These are phyloP conservation scores for Trypoxylon attenuatum DNA, from an alignment of 2,888 invertebrate genomes.

Conservation along the genomic window DNA sequence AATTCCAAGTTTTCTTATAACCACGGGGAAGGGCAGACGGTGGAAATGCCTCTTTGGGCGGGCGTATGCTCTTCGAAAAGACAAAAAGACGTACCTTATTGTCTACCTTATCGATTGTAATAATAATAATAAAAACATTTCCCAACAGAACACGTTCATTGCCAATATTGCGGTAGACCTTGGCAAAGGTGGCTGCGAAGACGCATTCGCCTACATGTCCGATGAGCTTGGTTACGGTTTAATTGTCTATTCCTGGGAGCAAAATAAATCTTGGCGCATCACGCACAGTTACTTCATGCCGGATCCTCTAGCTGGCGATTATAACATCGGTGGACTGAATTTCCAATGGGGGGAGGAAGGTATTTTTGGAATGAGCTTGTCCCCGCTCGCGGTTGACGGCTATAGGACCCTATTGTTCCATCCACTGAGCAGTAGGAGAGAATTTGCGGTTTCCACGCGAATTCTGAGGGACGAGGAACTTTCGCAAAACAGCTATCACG, in stretches of 20 bases:
- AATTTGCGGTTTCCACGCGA: constrained; percentile 86
- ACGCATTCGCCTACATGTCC: constrained; percentile 86
- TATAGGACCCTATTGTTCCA: constrained; percentile 86
- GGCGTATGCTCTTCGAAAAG: too few species aligned
- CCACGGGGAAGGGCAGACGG: too few species aligned
- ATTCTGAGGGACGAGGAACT: constrained; percentile 82
- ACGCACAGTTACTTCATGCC: constrained; percentile 87
- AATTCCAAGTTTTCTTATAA: too few species aligned
- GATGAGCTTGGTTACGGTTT: constrained; percentile 90
- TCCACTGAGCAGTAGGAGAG: constrained; percentile 85
- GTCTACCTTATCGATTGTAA: too few species aligned
- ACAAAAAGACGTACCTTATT: too few species aligned
- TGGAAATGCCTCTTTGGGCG: too few species aligned
- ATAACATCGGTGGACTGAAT: constrained; percentile 86
- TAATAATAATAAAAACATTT: neutral
- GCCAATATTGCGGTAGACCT: constrained; percentile 91
- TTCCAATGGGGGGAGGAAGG: constrained; percentile 92
- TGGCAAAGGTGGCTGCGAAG: constrained; percentile 82
- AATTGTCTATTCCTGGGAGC: constrained; percentile 85
- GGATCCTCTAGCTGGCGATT: constrained; percentile 87
- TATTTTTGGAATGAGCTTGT: constrained; percentile 86
- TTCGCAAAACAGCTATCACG: constrained; percentile 82
- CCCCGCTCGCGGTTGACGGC: constrained; percentile 81
- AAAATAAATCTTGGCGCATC: constrained; percentile 87
- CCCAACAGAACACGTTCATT: constrained; percentile 81